phyloP scores from a whole-genome alignment of 1,140 invertebrate genomes.

The Hyposmocoma kahamanoa region DNA sequence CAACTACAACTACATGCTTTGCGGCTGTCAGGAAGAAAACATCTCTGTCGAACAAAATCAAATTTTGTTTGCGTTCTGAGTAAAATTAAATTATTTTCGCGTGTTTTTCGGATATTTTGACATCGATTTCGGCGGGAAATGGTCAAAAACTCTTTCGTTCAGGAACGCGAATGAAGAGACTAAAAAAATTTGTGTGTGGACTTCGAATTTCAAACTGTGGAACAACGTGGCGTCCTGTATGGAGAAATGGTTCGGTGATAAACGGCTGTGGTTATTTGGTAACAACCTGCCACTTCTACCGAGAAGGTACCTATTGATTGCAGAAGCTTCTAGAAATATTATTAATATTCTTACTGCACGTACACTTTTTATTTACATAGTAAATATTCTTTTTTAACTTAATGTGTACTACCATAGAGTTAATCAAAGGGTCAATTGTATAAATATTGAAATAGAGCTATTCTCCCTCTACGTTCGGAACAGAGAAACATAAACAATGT shows the following conservation, averaged over 20 bases:
- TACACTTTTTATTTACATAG: no score
- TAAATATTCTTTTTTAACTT: no score
- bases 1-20: conserved; percentile 43
- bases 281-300: conserved; percentile 87
- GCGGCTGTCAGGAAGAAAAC: conserved; percentile 37
- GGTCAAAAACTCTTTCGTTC: conserved; percentile 21
- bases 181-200: conserved; percentile 21
- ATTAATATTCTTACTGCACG: no score
- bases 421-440: no score
- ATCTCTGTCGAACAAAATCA: conserved; percentile 10
- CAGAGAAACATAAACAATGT: no score
- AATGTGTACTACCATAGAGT: no score
- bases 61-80: neutral
- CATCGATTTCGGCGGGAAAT: conserved; percentile 46
- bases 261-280: conserved; percentile 89
- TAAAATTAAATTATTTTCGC: conserved; percentile 11
- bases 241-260: conserved; percentile 92
- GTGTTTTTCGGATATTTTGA: conserved; percentile 20
- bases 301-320: conserved; percentile 83
- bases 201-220: conserved; percentile 49
- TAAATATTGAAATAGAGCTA: no score
- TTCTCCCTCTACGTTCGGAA: no score
- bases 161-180: conserved; percentile 47
- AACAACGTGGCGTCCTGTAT: conserved; percentile 77
- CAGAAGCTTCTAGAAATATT: no score